phyloP scores from a whole-genome alignment of 2,113 vertebrate species.

The Oncorhynchus tshawytscha region DNA sequence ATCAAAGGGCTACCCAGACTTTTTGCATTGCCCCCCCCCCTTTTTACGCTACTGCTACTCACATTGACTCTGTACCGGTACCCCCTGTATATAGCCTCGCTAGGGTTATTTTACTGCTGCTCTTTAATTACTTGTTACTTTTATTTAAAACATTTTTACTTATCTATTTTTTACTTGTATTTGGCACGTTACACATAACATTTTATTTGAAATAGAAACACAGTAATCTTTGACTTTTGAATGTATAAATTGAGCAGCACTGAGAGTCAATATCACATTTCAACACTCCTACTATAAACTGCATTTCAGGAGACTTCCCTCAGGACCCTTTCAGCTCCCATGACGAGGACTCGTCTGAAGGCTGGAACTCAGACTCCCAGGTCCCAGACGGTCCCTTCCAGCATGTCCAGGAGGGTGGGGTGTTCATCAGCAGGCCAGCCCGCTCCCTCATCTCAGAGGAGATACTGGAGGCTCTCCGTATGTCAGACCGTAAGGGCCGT shows the following conservation, averaged over 20 bases:
- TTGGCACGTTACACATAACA: too few species aligned
- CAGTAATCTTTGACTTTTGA: too few species aligned
- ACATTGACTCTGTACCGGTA: too few species aligned
- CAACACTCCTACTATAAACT: not conserved
- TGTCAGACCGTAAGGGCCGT: constrained; percentile 68
- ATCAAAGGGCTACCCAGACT: too few species aligned
- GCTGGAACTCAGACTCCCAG: constrained; percentile 37
- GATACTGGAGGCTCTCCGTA: constrained; percentile 72
- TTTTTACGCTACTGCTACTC: too few species aligned
- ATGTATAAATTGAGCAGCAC: not conserved
- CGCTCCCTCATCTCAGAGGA: constrained; percentile 69
- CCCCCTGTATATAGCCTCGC: too few species aligned
- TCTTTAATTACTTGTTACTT: too few species aligned
- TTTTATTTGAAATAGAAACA: too few species aligned
- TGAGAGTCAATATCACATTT: not conserved
- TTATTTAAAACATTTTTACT: too few species aligned
- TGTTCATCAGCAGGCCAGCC: constrained; percentile 61
- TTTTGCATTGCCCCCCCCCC: too few species aligned
- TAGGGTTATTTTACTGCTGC: too few species aligned
- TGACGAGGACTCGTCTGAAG: constrained; percentile 53
- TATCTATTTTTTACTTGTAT: too few species aligned
- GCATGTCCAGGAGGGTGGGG: constrained; percentile 47
- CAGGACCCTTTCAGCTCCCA: constrained; percentile 61
- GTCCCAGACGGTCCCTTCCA: constrained; percentile 51
- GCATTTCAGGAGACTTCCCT: constrained; percentile 47